phyloP scores from a whole-genome alignment of 2,113 vertebrate genomes.

The Oryzias javanicus region DNA sequence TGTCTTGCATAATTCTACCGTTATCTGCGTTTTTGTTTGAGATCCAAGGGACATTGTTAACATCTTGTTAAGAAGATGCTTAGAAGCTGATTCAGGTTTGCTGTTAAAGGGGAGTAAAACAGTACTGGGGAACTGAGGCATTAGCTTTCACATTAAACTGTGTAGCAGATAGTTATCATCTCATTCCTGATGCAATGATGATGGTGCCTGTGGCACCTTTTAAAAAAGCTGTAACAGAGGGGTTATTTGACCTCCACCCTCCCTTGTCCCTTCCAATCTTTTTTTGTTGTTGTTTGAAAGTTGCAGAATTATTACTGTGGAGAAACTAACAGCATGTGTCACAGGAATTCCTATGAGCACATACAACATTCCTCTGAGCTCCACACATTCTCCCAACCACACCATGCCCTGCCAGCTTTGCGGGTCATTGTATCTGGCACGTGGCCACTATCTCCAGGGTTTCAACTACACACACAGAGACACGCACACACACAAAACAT shows the following conservation, averaged over 20 bases:
- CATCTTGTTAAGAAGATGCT: too few species aligned
- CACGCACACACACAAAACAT: slow-evolving; percentile 20
- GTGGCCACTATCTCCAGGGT: slow-evolving; percentile 63
- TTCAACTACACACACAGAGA: slow-evolving; percentile 26
- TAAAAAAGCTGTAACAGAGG: too few species aligned
- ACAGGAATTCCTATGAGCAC: slow-evolving; percentile 54
- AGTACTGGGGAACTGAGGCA: too few species aligned
- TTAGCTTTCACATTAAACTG: too few species aligned
- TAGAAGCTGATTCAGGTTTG: too few species aligned
- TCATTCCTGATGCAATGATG: too few species aligned
- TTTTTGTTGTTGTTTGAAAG: slow-evolving; percentile 30
- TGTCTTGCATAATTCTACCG: too few species aligned
- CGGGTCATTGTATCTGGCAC: slow-evolving; percentile 77
- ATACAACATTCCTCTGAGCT: slow-evolving; percentile 50
- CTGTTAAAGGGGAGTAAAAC: too few species aligned
- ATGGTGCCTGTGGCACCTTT: too few species aligned
- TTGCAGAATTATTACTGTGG: slow-evolving; percentile 49
- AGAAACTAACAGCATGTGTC: slow-evolving; percentile 53
- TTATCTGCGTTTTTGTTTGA: too few species aligned
- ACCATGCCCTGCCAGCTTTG: slow-evolving; percentile 66
- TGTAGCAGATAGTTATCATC: too few species aligned
- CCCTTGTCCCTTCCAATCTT: slow-evolving; percentile 19
- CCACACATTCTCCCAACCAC: slow-evolving; percentile 36
- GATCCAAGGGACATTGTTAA: too few species aligned
- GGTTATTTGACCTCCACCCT: not conserved